Evolutionary conservation across 2,113 vertebrate species (phyloP).

Genomic region (Poeciliopsis occidentalis): DNA sequence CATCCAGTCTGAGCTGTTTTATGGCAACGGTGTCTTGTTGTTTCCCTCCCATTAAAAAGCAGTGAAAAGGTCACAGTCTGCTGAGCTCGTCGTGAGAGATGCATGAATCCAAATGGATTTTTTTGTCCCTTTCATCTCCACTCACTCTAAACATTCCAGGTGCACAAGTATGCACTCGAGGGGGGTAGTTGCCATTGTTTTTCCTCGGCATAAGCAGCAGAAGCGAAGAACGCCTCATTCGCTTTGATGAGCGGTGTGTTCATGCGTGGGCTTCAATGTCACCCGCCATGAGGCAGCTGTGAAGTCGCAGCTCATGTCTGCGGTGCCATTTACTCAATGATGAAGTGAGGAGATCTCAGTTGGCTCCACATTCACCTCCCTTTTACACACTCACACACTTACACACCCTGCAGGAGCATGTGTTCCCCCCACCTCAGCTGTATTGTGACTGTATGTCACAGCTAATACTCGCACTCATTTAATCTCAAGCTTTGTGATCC

Average conservation of each 20-base stretch:
- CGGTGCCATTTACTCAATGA: slow-evolving; percentile 72
- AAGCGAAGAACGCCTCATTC: no score
- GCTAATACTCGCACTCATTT: slow-evolving; percentile 58
- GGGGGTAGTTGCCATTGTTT: slow-evolving; percentile 60
- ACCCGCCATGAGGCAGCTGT: no score
- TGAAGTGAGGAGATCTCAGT: slow-evolving; percentile 68
- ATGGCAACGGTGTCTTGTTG: slow-evolving; percentile 47
- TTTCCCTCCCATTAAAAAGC: slow-evolving; percentile 63
- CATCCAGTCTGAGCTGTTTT: slow-evolving; percentile 61
- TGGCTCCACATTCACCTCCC: slow-evolving; percentile 60
- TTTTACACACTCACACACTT: slow-evolving; percentile 30
- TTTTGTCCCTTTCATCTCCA: slow-evolving; percentile 8
- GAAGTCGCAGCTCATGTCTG: slow-evolving; percentile 66
- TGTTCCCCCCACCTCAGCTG: slow-evolving; percentile 53
- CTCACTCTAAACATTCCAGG: slow-evolving; percentile 69
- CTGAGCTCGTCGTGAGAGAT: slow-evolving; percentile 67
- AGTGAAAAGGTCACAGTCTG: slow-evolving; percentile 70
- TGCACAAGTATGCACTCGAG: slow-evolving; percentile 52
- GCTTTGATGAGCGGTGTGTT: no score
- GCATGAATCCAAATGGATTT: slow-evolving; percentile 65
- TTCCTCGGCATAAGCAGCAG: no score
- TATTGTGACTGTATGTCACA: slow-evolving; percentile 58
- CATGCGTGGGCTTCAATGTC: no score
- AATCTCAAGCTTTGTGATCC: no score
- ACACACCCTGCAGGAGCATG: slow-evolving; percentile 37